These are phyloP conservation scores for Otus sunia DNA, from an alignment of 2,113 vertebrate species.

Conservation along the genomic window DNA sequence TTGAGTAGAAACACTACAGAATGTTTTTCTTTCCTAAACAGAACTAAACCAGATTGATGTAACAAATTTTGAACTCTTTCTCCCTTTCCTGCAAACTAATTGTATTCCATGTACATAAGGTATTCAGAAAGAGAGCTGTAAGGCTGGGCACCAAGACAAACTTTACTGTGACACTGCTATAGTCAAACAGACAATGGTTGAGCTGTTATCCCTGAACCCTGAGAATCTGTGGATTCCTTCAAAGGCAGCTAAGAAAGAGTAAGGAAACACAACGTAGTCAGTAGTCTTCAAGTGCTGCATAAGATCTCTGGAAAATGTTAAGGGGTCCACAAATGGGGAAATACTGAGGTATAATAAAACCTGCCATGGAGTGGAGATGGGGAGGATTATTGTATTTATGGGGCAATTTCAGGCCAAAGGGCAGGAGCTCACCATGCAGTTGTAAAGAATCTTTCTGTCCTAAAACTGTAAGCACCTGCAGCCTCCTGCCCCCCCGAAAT, in stretches of 20 bases:
- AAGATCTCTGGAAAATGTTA: background rate
- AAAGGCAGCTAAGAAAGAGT: background rate
- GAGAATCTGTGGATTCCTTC: background rate
- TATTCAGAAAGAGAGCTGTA: background rate
- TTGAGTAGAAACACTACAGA: background rate
- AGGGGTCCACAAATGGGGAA: background rate
- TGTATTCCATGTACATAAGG: background rate
- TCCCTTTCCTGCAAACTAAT: background rate
- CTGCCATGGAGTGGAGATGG: background rate
- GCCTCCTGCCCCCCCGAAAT: background rate
- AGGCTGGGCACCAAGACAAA: background rate
- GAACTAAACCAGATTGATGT: background rate
- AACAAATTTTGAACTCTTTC: background rate
- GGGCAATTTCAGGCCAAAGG: background rate
- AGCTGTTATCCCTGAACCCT: background rate
- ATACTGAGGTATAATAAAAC: rapidly evolving
- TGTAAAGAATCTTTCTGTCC: background rate
- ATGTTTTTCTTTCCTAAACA: background rate
- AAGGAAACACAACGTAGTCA: background rate
- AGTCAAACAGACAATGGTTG: background rate
- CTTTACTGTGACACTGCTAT: background rate
- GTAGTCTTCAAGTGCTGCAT: background rate
- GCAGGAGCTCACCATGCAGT: background rate
- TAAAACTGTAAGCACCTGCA: background rate
- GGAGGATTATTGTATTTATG: background rate